Evolutionary conservation across 1,140 invertebrate species (phyloP), one percentile per base, ranked within the genome.

Genomic region (Bathynomus jamesi): DNA sequence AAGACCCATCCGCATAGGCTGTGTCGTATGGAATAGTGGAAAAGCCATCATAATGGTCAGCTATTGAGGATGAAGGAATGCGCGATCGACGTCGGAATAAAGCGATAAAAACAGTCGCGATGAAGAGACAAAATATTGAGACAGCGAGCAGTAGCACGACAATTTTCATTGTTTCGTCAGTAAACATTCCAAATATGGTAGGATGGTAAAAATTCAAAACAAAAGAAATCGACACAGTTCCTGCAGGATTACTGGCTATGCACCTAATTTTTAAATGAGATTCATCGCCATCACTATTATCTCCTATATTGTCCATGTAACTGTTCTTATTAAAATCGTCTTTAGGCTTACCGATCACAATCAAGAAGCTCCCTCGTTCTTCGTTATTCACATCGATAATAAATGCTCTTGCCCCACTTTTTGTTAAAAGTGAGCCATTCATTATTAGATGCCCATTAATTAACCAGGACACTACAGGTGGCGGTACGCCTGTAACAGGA

Each of bases 391-490:
- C 69, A 61, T 76, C 67, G 27, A 73, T 46, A 17, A 76, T 73
- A 62, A 53, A 73, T 13, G 65, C 46, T 72, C 87, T 85, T 0
- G 91, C 90, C 82, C 94, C 93, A 73, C 72, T 32, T 24, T 61
- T 53, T 68, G 86, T 85, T 46, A 77, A 69, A 27, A 75, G 13
- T 13, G 89, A 90, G 75, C 91, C 89, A 80, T 96, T 95, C 31
- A 86, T 82, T 71, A 95, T 85, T 21, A 89, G 83, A n/a, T 90
- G 84, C 0, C 92, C 91, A 77, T 92, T 91, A 88, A 89, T 92
- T 77, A 91, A 90, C 93, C 93, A 95, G 73, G 89, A 90, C 62
- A 95, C 87, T 60, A 83, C 86, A 0, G 93, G 90, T 10, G 89
- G 84, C 0, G 93, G 93, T 67, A 93, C 85, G 0, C 90, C 91